Evolutionary conservation across 2,113 vertebrate species (phyloP).

Genomic region (Ovibos moschatus): DNA sequence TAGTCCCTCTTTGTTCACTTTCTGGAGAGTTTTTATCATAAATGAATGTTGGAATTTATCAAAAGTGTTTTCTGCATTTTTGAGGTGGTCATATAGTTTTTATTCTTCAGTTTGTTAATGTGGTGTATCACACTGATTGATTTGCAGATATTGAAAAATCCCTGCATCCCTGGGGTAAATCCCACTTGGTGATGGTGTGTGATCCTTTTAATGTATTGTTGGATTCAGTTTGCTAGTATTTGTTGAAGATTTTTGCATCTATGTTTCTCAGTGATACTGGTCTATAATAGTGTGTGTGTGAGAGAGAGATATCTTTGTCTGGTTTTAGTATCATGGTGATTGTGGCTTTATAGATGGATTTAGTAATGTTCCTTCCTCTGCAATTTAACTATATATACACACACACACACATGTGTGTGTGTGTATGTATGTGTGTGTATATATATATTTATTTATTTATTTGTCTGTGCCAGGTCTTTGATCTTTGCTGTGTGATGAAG

Average conservation of each 20-base stretch:
- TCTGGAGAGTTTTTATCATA: background rate
- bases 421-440: fast-evolving
- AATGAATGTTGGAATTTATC: background rate
- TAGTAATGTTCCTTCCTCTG: background rate
- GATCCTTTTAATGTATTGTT: background rate
- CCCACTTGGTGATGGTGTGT: background rate
- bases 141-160: background rate
- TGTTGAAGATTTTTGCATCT: background rate
- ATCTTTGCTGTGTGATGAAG: background rate
- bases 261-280: background rate
- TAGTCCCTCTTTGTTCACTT: background rate
- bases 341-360: background rate
- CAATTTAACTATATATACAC: background rate
- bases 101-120: background rate
- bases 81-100: background rate
- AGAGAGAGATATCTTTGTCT: background rate
- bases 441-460: fast-evolving
- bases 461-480: background rate
- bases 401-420: background rate
- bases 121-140: background rate
- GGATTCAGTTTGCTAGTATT: background rate
- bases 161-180: background rate
- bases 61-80: background rate
- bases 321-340: background rate
- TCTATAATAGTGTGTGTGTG: background rate